phyloP scores from a whole-genome alignment of 2,888 invertebrate species.

The Ectemnius lituratus region DNA sequence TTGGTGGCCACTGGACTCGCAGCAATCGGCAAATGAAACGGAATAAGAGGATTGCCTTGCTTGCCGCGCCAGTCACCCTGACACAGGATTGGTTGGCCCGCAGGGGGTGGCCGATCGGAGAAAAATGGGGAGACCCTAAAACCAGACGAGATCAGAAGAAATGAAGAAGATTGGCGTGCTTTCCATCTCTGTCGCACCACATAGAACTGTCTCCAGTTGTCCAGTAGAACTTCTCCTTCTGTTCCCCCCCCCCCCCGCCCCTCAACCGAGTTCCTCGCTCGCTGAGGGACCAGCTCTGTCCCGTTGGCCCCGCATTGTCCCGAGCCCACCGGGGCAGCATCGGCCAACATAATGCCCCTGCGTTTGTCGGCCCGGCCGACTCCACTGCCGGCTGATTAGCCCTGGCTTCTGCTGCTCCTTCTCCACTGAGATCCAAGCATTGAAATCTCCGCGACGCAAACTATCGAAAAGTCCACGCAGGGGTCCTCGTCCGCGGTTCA shows the following conservation, averaged over 20 bases:
- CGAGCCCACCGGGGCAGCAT: conserved; percentile 39
- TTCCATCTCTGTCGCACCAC: conserved; percentile 13
- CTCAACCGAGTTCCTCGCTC: background rate
- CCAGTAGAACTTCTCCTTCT: conserved; percentile 20
- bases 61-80: conserved; percentile 44
- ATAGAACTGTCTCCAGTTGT: background rate
- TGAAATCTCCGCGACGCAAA: conserved; percentile 24
- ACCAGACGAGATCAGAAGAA: conserved; percentile 46
- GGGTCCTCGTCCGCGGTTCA: background rate
- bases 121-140: conserved; percentile 26
- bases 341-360: conserved; percentile 37
- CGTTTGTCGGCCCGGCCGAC: conserved; percentile 23
- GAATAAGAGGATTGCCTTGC: conserved; percentile 70
- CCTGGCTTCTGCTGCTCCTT: conserved; percentile 11
- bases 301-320: conserved; percentile 42
- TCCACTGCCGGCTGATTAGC: conserved; percentile 38
- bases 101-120: conserved; percentile 30
- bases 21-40: conserved; percentile 71
- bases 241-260: conserved; percentile 6
- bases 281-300: conserved; percentile 13
- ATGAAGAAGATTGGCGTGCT: conserved; percentile 48
- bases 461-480: conserved; percentile 9
- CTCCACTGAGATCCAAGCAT: conserved; percentile 18
- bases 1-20: conserved; percentile 32
- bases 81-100: conserved; percentile 41